Conservation (phyloP, 1,140 invertebrate species). For the Aphaenogaster ashmeadi region DNA sequence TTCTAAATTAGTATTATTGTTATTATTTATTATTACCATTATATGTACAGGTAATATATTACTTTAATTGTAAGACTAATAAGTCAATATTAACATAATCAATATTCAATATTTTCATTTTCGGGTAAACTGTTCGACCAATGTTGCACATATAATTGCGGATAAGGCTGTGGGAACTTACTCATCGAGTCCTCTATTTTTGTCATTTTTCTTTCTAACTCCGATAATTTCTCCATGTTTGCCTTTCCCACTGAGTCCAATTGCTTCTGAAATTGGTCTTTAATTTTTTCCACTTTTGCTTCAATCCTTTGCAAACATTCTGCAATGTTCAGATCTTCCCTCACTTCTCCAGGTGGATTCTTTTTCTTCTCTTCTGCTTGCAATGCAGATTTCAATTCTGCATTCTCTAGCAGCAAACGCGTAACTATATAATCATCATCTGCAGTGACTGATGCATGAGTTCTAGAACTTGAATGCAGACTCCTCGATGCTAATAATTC, state of each 20-base stretch:
- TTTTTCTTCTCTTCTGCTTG: not conserved
- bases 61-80: not conserved
- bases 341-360: not conserved
- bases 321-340: not conserved
- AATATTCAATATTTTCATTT: not conserved
- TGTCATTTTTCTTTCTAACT: not conserved
- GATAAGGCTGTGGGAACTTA: not conserved
- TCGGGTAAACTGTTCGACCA: slow-evolving; percentile 5
- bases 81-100: not conserved
- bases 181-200: not conserved
- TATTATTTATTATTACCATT: not conserved
- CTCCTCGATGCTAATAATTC: not conserved
- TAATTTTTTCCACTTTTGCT: not conserved
- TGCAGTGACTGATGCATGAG: not conserved
- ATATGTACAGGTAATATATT: not conserved
- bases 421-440: not conserved
- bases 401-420: not conserved
- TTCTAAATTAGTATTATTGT: not conserved
- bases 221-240: not conserved
- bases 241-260: not conserved
- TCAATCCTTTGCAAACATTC: slow-evolving; percentile 5
- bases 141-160: slow-evolving; percentile 6
- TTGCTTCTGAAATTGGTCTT: not conserved
- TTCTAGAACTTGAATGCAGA: not conserved
- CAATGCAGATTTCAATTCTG: slow-evolving; percentile 16